phyloP scores from a whole-genome alignment of 2,113 vertebrate genomes.

The Entelurus aequoreus region DNA sequence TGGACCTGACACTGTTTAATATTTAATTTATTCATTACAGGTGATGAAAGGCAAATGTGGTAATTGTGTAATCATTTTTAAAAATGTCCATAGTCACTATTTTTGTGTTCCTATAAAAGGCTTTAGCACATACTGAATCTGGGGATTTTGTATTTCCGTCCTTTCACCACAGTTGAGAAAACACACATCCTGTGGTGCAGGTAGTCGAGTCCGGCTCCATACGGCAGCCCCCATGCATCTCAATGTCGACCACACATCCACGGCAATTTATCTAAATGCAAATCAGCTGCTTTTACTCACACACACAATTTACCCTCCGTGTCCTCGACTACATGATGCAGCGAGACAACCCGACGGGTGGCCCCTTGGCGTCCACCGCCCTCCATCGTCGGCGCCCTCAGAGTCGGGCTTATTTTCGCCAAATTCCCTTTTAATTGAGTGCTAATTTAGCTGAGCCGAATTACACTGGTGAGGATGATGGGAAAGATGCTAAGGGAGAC shows the following conservation, averaged over 20 bases:
- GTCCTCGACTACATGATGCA: constrained; percentile 38
- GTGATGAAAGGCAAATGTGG: constrained; percentile 22
- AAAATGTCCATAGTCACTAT: constrained; percentile 27
- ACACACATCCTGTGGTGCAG: constrained; percentile 21
- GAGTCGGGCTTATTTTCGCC: constrained; percentile 43
- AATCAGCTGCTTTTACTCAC: constrained; percentile 57
- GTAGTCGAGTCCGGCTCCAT: constrained; percentile 28
- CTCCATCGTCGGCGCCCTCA: constrained; percentile 45
- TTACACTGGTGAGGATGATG: constrained; percentile 22
- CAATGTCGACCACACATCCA: constrained; percentile 58
- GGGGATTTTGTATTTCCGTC: constrained; percentile 36
- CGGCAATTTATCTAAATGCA: constrained; percentile 68
- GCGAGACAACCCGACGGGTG: constrained; percentile 15
- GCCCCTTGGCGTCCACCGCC: constrained; percentile 29
- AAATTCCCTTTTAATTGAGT: constrained; percentile 64
- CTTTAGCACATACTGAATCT: constrained; percentile 36
- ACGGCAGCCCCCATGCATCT: constrained; percentile 51
- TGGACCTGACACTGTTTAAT: constrained; percentile 13
- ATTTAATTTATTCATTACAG: constrained; percentile 25
- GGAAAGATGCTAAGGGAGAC: constrained; percentile 13
- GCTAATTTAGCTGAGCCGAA: constrained; percentile 48
- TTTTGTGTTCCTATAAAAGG: constrained; percentile 23
- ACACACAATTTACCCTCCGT: constrained; percentile 52
- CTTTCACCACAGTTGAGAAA: constrained; percentile 15
- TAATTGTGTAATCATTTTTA: constrained; percentile 12